Evolutionary conservation across 2,797 vertebrate species (phyloP).

Genomic region (Rousettus madagascariensis): DNA sequence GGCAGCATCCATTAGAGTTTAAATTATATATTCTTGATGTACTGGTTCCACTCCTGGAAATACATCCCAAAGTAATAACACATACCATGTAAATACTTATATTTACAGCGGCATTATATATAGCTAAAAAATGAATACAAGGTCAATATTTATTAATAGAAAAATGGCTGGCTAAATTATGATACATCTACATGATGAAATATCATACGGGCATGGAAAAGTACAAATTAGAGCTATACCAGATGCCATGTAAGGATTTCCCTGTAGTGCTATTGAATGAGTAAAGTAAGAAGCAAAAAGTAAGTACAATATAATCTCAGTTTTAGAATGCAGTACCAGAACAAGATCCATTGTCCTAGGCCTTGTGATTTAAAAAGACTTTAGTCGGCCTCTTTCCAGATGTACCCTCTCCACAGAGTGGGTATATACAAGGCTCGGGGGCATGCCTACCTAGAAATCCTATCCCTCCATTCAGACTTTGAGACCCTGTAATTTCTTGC

Average conservation of each 20-base stretch:
- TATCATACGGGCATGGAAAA: not conserved
- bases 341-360: not conserved
- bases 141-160: not conserved
- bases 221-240: not conserved
- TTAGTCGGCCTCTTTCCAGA: not conserved
- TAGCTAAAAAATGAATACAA: not conserved
- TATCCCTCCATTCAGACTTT: not conserved
- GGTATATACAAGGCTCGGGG: not conserved
- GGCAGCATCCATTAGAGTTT: not conserved
- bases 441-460: not conserved
- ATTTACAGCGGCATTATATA: not conserved
- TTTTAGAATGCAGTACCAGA: not conserved
- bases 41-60: not conserved
- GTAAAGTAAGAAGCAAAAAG: not conserved
- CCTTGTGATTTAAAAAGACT: not conserved
- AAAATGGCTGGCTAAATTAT: not conserved
- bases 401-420: not conserved
- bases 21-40: conserved; percentile 13
- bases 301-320: not conserved
- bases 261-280: not conserved
- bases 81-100: not conserved
- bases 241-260: not conserved
- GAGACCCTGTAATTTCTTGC: not conserved
- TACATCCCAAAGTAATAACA: not conserved
- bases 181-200: not conserved